These are phyloP conservation scores for Noctilio leporinus DNA, from an alignment of 2,113 vertebrate species.

Conservation along the genomic window DNA sequence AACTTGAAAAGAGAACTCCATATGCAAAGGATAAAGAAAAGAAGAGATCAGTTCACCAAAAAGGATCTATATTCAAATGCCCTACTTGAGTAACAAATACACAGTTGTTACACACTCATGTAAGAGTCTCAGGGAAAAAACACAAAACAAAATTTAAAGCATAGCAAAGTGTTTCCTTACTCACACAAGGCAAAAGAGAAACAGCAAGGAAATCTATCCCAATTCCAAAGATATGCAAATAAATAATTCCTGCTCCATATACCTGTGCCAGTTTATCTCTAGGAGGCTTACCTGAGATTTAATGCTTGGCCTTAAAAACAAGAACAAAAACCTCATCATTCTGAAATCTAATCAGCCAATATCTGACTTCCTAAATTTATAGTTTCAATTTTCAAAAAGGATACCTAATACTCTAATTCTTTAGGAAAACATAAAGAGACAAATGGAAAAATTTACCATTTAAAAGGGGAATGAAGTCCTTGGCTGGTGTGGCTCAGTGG, in stretches of 20 bases:
- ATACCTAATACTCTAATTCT: background rate
- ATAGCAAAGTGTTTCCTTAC: background rate
- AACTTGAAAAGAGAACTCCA: conserved; percentile 10
- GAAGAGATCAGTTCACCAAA: background rate
- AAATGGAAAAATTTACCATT: conserved; percentile 5
- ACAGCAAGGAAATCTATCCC: background rate
- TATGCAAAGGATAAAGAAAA: background rate
- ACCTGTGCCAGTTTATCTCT: background rate
- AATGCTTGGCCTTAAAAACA: background rate
- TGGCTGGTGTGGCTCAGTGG: too few species aligned
- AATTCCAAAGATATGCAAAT: background rate
- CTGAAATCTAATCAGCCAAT: background rate
- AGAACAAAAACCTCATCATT: background rate
- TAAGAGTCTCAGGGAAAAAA: background rate
- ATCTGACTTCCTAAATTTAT: background rate
- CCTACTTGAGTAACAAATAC: background rate
- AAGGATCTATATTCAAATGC: background rate
- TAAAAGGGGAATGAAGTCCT: background rate
- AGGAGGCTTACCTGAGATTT: background rate
- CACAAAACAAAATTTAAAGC: background rate
- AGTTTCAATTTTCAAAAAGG: conserved; percentile 20
- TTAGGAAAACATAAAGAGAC: background rate
- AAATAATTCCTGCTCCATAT: background rate
- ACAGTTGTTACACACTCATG: background rate
- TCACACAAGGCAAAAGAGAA: background rate